Conservation (phyloP, 1,140 invertebrate genomes). For the Melanaphis sacchari region DNA sequence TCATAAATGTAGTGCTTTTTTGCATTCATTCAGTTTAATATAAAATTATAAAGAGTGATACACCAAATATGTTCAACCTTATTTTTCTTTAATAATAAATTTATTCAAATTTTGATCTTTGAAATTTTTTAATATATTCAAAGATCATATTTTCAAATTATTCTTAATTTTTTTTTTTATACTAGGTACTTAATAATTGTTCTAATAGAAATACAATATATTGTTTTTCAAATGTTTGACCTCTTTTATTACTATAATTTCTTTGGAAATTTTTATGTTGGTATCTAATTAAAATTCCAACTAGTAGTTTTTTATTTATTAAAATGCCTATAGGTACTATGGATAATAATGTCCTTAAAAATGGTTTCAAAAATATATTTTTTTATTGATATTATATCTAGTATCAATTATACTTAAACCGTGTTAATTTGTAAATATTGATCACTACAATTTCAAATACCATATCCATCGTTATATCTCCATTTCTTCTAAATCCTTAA, state of each 20-base stretch:
- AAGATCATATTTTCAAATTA: neutral
- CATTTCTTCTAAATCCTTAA: no score
- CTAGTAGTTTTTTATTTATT: neutral
- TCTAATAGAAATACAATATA: neutral
- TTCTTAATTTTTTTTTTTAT: neutral
- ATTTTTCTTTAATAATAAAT: neutral
- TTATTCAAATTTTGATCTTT: neutral
- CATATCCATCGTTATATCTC: no score
- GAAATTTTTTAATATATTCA: neutral
- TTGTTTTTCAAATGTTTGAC: neutral
- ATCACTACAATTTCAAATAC: no score
- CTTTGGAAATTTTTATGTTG: neutral
- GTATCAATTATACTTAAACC: no score
- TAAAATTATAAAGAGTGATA: neutral
- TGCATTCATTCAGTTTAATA: neutral
- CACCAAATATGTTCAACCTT: neutral
- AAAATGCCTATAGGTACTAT: no score
- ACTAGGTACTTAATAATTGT: neutral
- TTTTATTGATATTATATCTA: no score
- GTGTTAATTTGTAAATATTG: no score
- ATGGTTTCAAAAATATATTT: no score
- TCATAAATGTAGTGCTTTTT: neutral
- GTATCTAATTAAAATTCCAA: neutral
- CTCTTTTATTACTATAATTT: neutral
- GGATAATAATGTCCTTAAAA: no score